Conservation (phyloP, 2,888 invertebrate genomes). For the Tanypteryx hageni region DNA sequence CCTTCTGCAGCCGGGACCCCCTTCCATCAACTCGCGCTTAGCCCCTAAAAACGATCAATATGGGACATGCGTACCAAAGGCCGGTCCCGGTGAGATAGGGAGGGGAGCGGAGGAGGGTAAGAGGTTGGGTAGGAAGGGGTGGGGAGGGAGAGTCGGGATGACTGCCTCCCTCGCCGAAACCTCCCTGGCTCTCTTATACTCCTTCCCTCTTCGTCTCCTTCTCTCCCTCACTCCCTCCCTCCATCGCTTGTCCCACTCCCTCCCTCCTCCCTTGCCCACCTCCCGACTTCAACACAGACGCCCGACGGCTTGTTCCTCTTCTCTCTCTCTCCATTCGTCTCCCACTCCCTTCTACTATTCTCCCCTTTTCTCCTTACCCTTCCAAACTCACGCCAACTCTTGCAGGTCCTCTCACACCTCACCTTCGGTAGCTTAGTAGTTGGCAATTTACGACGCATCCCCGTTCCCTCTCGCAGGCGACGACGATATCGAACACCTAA, state of each 20-base stretch:
- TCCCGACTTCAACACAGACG: not conserved
- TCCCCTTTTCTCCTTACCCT: not conserved
- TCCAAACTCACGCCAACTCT: not conserved
- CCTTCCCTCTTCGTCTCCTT: not conserved
- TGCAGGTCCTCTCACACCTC: not conserved
- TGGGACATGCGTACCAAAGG: slow-evolving; percentile 48
- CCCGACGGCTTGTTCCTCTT: not conserved
- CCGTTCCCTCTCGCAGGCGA: slow-evolving; percentile 32
- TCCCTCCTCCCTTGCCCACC: not conserved
- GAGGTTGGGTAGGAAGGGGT: not conserved
- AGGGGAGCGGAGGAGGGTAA: not conserved
- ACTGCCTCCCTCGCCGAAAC: not conserved
- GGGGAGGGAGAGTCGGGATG: slow-evolving; percentile 17
- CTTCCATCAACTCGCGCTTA: not conserved
- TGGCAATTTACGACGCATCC: slow-evolving; percentile 51
- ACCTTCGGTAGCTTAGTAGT: slow-evolving; percentile 33
- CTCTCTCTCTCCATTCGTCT: not conserved
- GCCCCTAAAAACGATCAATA: slow-evolving; percentile 38
- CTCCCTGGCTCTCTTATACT: not conserved
- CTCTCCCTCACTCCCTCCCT: not conserved
- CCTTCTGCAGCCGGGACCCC: not conserved
- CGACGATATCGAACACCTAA: slow-evolving; percentile 48
- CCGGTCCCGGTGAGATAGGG: slow-evolving; percentile 33
- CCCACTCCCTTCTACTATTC: not conserved
- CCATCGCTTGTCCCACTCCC: not conserved